A percentile compares a stretch with the other conserved stretches of the same genome.
These are phyloP conservation scores for Anoura caudifer DNA, from an alignment of 2,113 vertebrate genomes.

Conservation along the genomic window DNA sequence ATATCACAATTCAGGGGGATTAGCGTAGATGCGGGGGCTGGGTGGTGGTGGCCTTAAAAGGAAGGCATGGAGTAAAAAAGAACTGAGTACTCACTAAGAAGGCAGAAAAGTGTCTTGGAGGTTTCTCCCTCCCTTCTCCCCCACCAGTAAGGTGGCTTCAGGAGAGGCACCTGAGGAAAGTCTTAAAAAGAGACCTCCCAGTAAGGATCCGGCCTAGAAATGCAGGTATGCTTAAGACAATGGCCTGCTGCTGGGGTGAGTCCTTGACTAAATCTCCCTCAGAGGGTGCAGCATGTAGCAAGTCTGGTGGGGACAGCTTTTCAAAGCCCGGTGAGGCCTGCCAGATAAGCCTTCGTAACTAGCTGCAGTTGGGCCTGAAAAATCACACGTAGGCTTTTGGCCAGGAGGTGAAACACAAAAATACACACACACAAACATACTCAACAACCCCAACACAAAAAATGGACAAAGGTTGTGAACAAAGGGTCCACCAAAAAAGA, in stretches of 20 bases:
- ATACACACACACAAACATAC: neutral
- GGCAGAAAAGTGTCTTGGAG: neutral
- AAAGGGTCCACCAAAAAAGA: neutral
- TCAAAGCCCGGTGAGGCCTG: neutral
- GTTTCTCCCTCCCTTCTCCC: neutral
- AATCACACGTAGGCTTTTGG: neutral
- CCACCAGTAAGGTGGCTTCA: neutral
- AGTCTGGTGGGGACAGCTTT: neutral
- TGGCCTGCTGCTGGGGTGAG: neutral
- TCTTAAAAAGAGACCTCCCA: neutral
- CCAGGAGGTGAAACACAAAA: neutral
- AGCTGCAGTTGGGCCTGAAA: neutral
- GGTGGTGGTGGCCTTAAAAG: neutral
- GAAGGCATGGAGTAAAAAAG: neutral
- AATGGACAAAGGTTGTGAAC: neutral
- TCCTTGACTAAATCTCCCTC: neutral
- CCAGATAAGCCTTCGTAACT: neutral
- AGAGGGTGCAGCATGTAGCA: neutral
- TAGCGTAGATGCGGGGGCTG: neutral
- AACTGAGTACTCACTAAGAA: neutral
- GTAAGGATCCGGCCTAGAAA: neutral
- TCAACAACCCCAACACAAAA: neutral
- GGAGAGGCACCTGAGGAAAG: neutral
- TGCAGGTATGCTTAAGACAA: neutral
- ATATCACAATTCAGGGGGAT: neutral